phyloP scores from a whole-genome alignment of 2,888 invertebrate genomes.

The Tetragonisca angustula region DNA sequence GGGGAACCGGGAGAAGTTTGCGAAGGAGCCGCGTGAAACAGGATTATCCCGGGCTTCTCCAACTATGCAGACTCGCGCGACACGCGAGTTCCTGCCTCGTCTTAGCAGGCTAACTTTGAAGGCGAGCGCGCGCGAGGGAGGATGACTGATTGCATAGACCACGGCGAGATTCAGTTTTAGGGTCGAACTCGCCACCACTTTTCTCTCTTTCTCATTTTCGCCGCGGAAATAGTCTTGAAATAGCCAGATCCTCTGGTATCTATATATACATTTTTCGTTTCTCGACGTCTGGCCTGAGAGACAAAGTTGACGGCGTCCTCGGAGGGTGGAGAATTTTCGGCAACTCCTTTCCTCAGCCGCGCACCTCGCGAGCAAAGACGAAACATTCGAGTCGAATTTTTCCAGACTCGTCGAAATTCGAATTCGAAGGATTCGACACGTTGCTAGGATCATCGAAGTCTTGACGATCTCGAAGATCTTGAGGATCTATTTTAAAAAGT shows the following conservation, averaged over 20 bases:
- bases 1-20: not conserved
- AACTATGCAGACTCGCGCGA: slow-evolving; percentile 53
- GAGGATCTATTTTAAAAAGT: too few relatives aligned
- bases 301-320: slow-evolving; percentile 62
- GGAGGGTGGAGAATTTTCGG: slow-evolving; percentile 33
- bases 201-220: slow-evolving; percentile 28
- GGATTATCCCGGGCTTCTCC: slow-evolving; percentile 40
- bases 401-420: too few relatives aligned
- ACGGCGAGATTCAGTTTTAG: slow-evolving; percentile 60
- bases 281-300: slow-evolving; percentile 60
- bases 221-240: slow-evolving; percentile 69
- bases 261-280: slow-evolving; percentile 62
- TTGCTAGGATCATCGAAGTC: too few relatives aligned
- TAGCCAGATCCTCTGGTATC: slow-evolving; percentile 63
- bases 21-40: slow-evolving; percentile 30
- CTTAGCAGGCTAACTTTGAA: slow-evolving; percentile 51
- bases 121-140: slow-evolving; percentile 65
- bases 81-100: slow-evolving; percentile 30
- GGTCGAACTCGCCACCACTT: slow-evolving; percentile 50
- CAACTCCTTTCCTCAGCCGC: not conserved
- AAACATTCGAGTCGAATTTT: too few relatives aligned
- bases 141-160: slow-evolving; percentile 69
- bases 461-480: too few relatives aligned
- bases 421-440: too few relatives aligned
- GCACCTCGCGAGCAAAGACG: not conserved